Evolutionary conservation across 2,888 invertebrate genomes (phyloP).

Genomic region (Apamea monoglypha): DNA sequence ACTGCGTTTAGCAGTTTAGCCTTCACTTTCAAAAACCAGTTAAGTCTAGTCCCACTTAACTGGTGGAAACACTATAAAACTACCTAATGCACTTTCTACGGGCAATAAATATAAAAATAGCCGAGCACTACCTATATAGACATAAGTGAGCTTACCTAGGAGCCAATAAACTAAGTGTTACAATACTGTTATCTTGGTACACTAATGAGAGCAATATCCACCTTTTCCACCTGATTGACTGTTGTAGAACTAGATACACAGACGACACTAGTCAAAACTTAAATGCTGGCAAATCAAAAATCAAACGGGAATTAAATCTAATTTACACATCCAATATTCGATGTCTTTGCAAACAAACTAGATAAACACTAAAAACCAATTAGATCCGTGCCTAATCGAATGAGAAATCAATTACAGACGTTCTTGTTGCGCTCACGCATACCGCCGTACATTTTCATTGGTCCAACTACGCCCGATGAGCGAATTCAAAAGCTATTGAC

Average conservation of each 20-base stretch:
- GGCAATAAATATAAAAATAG: background rate
- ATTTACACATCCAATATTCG: background rate
- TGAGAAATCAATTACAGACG: slow-evolving; percentile 43
- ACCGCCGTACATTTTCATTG: slow-evolving; percentile 72
- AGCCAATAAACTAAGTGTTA: background rate
- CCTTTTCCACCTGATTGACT: background rate
- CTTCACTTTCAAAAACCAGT: slow-evolving; percentile 21
- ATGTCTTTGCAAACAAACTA: slow-evolving; percentile 35
- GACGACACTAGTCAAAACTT: slow-evolving; percentile 6
- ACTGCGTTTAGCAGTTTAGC: background rate
- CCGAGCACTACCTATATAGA: background rate
- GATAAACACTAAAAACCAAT: slow-evolving; percentile 34
- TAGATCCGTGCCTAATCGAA: slow-evolving; percentile 40
- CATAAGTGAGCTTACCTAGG: background rate
- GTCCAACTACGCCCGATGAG: slow-evolving; percentile 80
- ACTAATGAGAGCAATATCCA: background rate
- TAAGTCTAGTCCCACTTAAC: background rate
- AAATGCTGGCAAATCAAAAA: slow-evolving; percentile 12
- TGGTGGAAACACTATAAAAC: background rate
- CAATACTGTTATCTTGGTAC: background rate
- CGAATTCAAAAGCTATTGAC: slow-evolving; percentile 86
- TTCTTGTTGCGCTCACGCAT: slow-evolving; percentile 74
- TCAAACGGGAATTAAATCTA: background rate
- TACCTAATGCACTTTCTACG: background rate
- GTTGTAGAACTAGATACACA: background rate